Conservation (phyloP, 2,797 vertebrate species). For the Phalloptychus januarius region DNA sequence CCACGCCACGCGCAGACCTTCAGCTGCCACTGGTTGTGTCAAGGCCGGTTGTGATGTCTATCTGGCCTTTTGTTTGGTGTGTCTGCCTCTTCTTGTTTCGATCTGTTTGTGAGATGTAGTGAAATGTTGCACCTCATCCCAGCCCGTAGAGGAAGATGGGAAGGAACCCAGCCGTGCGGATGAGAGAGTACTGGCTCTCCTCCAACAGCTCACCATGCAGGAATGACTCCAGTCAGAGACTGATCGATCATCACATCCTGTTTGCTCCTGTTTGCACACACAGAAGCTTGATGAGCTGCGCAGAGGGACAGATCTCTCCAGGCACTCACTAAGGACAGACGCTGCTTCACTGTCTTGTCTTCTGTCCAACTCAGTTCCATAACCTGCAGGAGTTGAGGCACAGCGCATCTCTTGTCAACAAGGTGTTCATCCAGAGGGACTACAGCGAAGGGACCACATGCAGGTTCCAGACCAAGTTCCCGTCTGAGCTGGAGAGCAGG, state of each 20-base stretch:
- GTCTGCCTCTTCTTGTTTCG: slow-evolving; percentile 39
- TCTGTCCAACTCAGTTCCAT: slow-evolving; percentile 76
- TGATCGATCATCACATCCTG: slow-evolving; percentile 61
- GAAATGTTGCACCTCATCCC: slow-evolving; percentile 49
- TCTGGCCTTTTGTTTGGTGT: not conserved
- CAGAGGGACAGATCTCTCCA: slow-evolving; percentile 14
- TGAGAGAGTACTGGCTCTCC: slow-evolving; percentile 61
- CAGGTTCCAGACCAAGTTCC: slow-evolving; percentile 97
- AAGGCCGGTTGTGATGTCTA: not conserved
- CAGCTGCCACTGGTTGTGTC: not conserved
- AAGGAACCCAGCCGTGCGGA: slow-evolving; percentile 16
- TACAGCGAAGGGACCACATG: slow-evolving; percentile 95
- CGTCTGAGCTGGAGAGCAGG: slow-evolving; percentile 93
- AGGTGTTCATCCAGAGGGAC: slow-evolving; percentile 96
- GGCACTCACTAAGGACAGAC: slow-evolving; percentile 19
- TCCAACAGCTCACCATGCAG: slow-evolving; percentile 60
- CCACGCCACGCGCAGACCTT: slow-evolving; percentile 45
- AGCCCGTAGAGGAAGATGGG: slow-evolving; percentile 16
- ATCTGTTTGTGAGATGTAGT: slow-evolving; percentile 64
- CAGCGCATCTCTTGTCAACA: slow-evolving; percentile 92
- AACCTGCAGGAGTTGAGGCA: slow-evolving; percentile 91
- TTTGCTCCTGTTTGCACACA: slow-evolving; percentile 64
- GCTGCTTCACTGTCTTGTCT: slow-evolving; percentile 4
- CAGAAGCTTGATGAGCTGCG: slow-evolving; percentile 8
- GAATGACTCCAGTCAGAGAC: slow-evolving; percentile 39